Percentiles rank a stretch among this genome's conserved stretches.
Conservation (phyloP, 2,888 invertebrate genomes). For the Phragmatobia fuliginosa region DNA sequence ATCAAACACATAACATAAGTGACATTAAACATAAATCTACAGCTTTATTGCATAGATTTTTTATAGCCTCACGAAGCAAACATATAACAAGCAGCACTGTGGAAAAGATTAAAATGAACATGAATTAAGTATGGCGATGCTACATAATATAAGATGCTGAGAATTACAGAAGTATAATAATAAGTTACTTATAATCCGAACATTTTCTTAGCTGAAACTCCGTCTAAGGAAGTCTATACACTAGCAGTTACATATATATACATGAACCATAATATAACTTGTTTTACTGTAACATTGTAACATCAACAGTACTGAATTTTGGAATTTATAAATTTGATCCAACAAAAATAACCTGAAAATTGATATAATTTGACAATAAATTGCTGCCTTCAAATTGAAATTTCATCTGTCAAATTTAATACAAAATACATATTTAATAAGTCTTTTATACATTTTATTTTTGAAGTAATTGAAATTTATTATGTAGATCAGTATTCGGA, state of each 20-base stretch:
- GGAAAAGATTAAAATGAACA: neutral
- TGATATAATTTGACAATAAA: neutral
- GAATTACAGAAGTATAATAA: neutral
- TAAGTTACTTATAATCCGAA: conserved; percentile 5
- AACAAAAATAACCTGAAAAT: neutral
- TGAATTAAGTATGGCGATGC: neutral
- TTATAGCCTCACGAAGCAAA: neutral
- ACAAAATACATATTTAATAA: neutral
- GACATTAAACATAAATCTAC: neutral
- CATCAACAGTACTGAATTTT: no score
- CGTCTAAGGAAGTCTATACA: neutral
- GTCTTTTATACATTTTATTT: neutral
- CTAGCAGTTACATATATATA: neutral
- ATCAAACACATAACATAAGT: neutral
- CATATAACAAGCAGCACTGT: neutral
- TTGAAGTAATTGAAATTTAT: neutral
- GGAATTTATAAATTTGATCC: neutral
- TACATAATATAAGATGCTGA: neutral
- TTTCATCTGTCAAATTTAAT: neutral
- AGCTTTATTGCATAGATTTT: neutral
- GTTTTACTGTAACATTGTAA: neutral
- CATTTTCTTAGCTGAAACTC: neutral
- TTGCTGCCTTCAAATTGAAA: neutral
- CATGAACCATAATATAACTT: neutral
- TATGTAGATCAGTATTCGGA: neutral